These are phyloP conservation scores for Mimumesa dahlbomi DNA, from an alignment of 2,888 invertebrate species.

Conservation along the genomic window DNA sequence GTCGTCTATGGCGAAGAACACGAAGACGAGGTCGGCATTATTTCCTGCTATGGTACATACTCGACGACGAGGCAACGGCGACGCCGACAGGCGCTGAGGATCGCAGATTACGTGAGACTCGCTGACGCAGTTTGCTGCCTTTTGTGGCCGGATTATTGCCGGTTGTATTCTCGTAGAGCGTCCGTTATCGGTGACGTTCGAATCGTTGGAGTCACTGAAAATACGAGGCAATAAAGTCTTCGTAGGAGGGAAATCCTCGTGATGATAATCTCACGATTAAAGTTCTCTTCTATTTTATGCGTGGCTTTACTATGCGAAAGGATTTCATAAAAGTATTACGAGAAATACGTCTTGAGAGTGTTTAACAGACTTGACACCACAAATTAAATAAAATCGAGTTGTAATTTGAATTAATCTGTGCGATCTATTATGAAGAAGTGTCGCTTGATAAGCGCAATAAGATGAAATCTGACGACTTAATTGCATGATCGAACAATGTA, in stretches of 20 bases:
- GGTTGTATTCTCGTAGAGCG: constrained; percentile 30
- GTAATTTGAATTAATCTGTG: too few relatives aligned
- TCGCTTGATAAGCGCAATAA: too few relatives aligned
- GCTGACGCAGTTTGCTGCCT: constrained; percentile 59
- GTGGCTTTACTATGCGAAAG: not conserved
- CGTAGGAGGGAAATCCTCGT: not conserved
- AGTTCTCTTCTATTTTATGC: not conserved
- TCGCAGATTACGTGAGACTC: constrained; percentile 59
- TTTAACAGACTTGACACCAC: not conserved
- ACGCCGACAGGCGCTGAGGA: constrained; percentile 55
- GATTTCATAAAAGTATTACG: not conserved
- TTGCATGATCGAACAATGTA: too few relatives aligned
- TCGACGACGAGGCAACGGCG: constrained; percentile 43
- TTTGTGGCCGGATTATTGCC: constrained; percentile 57
- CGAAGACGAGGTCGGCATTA: constrained; percentile 33
- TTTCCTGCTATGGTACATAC: constrained; percentile 51
- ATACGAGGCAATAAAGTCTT: constrained; percentile 31
- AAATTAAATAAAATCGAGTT: too few relatives aligned
- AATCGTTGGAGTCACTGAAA: constrained; percentile 33
- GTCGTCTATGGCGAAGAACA: constrained; percentile 27
- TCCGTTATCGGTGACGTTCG: constrained; percentile 39
- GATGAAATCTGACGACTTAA: too few relatives aligned
- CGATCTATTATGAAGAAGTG: too few relatives aligned
- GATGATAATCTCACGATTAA: constrained; percentile 6
- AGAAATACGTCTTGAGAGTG: not conserved